Evolutionary conservation across 2,888 invertebrate species (phyloP).

Genomic region (Teleogryllus oceanicus): DNA sequence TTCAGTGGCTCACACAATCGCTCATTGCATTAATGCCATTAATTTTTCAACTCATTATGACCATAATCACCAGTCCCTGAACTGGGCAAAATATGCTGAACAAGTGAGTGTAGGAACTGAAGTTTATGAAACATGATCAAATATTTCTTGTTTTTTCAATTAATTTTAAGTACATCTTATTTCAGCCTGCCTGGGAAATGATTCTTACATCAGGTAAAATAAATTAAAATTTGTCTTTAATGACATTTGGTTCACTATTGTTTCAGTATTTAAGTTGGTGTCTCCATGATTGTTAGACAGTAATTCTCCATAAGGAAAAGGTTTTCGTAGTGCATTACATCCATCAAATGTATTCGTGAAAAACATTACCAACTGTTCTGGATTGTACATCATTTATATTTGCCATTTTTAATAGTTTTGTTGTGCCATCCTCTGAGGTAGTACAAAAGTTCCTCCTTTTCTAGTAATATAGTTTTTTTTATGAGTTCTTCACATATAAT

Average conservation of each 20-base stretch:
- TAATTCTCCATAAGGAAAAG: constrained; percentile 26
- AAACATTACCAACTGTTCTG: constrained; percentile 54
- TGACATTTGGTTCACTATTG: background rate
- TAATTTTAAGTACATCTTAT: constrained; percentile 25
- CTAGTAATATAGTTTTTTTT: too few species aligned
- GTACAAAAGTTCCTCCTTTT: too few species aligned
- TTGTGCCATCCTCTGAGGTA: constrained; percentile 57
- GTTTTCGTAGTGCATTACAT: constrained; percentile 51
- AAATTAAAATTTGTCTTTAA: background rate
- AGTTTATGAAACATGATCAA: background rate
- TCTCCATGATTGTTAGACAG: background rate
- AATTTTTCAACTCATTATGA: constrained; percentile 56
- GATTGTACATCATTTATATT: constrained; percentile 54
- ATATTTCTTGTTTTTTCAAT: background rate
- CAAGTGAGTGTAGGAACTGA: constrained; percentile 37
- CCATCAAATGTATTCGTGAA: constrained; percentile 49
- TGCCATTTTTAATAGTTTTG: constrained; percentile 52
- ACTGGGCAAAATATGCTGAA: constrained; percentile 51
- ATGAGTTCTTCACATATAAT: too few species aligned
- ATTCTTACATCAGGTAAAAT: constrained; percentile 25
- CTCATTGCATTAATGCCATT: constrained; percentile 55
- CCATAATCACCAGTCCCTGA: constrained; percentile 49
- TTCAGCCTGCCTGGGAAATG: constrained; percentile 19
- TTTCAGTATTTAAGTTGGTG: background rate
- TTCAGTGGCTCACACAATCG: constrained; percentile 55